Base-by-base conservation (phyloP, 2,113 vertebrate species). In the Laterallus jamaicensis region DNA sequence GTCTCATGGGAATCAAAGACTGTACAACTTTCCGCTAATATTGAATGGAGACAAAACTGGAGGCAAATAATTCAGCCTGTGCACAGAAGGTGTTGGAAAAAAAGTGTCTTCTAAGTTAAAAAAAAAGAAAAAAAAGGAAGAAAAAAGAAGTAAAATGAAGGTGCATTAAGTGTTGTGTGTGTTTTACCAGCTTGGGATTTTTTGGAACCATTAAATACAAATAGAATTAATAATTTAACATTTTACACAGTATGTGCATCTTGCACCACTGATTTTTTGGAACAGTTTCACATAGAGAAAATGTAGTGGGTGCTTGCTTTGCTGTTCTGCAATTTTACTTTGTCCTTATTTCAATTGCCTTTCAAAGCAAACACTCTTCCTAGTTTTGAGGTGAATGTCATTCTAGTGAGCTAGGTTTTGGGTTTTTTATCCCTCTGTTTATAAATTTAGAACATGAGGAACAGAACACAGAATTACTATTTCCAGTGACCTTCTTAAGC, bases 191-290 rank as follows among this genome's bases (percentile, higher is more conserved):
- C 79, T 75, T 88, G 64, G 31, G 4, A 3, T 26, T 91, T 92
- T 92, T 78, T 92, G 37, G 58, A 95, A 87, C 91, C 83, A 89
- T 92, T 96, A 95, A 92, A 91, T 89, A 93, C 63, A 95, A 95
- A 90, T 58, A 86, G 59, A 94, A 96, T 97, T 52, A 96, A 97
- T 97, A 97, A 97, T 97, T 97, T 91, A 97, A 66, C 77, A 70
- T 84, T 86, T 95, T 84, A 78, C 86, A 86, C 93, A 93, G 86
- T 89, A 63, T 92, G 88, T 77, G 5, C 83, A 87, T 96, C 93
- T 95, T 96, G 93, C 90, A 89, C 90, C 90, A 92, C 86, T 95
- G 93, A 91, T 70, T 93, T 97, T 95, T 95, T 96, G 93, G 86
- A 96, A 87, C 83, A 93, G 9, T 82, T 92, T 92, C 62, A 54